Base-by-base conservation (phyloP, 35 echinoderm and acorn worm genomes). In the Ophioderma brevispina region DNA sequence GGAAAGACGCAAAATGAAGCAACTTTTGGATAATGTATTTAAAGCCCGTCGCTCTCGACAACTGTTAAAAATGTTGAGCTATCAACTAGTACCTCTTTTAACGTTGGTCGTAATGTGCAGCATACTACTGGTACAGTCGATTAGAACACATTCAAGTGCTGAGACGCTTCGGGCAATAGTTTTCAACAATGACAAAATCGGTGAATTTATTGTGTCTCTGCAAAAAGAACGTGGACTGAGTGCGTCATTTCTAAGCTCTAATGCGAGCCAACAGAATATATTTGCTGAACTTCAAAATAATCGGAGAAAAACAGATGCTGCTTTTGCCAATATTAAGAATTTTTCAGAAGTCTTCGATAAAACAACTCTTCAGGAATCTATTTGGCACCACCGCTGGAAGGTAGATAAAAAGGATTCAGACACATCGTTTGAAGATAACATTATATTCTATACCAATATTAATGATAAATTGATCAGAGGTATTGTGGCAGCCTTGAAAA, bases 221-320 rank as follows among this genome's bases (percentile, higher is more conserved):
- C 89, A 91, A 38, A 80, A 77, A 25, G 89, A 91, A 76, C 31
- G 89, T 14, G 89, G 89, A 0, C 36, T 84, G 81, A 39, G 46
- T 4, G 59, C 89, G 15, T 84, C 81, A 5, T 84, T 38, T 32
- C 38, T 91, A 30, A 91, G 81, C 37, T 36, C 32, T 4, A 85
- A 91, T 39, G 31, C 37, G n/a, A 8, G 55, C 40, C 39, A 46
- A 0, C 23, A 11, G 13, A 37, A 31, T 13, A 38, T 91, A 13
- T 40, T 30, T 1, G 35, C 17, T 15, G 25, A 38, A 32, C 39
- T 85, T 0, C 32, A 33, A 1, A 33, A 19, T 3, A 55, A 21
- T 31, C 0, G 81, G 36, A 32, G 34, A 21, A 17, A 17, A 19
- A 91, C 81, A 23, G 63, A 77, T 40, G 21, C 6, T 0, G 64